Base-by-base conservation (phyloP, 2,888 invertebrate species). In the Zelleria hepariella region DNA sequence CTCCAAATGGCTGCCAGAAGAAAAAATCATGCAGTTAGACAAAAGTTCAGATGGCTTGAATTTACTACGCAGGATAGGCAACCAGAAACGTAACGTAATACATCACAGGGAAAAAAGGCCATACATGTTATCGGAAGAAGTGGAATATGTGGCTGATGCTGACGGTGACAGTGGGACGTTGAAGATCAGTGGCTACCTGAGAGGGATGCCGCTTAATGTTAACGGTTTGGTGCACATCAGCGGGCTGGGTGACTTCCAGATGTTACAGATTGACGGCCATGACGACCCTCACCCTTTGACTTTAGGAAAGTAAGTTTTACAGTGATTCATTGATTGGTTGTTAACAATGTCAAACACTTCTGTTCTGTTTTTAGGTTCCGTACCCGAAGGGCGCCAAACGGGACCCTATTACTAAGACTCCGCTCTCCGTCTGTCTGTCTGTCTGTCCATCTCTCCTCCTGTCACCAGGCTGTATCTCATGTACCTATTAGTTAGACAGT, bases 201-300 rank as follows among this genome's bases (percentile, higher is more conserved):
- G 97, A 67, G 97, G 98, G 0, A 91, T 92, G 72, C 90, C 94
- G 3, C 80, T 99, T 58, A 94, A 95, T 74, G 97, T 96, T 0
- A 98, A 99, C 82, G 91, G 94, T 62, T 88, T 98, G 59, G 91
- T 99, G 24, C 97, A 99, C 73, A 91, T 99, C 59, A 94, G 96
- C 53, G 98, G 98, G 0, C 91, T 96, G 71, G 98, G 98, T 7
- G 96, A 98, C 74, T 99, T 95, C 75, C 98, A 98, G 87, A 93
- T 99, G 92, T 87, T 90, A 0, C 92, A 94, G 76, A 95, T 98
- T 65, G 93, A 93, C 78, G 90, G 91, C 0, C 85, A 91, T 0
- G 86, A 89, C 62, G 95, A 96, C 82, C 95, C 94, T 1, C 92
- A 93, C 75, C 91, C 91, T 59, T 67, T 91, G 51, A 85, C 86